These are phyloP conservation scores for Drepana arcuata DNA, from an alignment of 1,140 invertebrate species.

Conservation along the genomic window DNA sequence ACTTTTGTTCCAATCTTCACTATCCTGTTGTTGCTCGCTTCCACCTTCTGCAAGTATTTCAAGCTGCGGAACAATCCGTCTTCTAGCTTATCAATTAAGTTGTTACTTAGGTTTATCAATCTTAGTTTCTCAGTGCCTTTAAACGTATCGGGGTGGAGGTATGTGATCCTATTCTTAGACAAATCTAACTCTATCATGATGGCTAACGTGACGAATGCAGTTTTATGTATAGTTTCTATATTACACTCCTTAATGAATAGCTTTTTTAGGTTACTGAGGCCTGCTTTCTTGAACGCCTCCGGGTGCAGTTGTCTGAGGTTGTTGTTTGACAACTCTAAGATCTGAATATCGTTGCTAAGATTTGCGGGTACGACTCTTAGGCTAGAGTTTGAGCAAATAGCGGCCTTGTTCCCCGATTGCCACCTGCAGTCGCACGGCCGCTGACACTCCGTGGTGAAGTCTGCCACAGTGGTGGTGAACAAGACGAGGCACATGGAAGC, in stretches of 20 bases:
- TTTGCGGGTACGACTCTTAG: constrained; percentile 78
- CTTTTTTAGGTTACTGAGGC: constrained; percentile 86
- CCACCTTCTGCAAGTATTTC: constrained; percentile 82
- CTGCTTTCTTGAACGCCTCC: constrained; percentile 78
- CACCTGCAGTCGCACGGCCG: constrained; percentile 83
- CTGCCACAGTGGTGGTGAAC: constrained; percentile 37
- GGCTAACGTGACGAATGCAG: constrained; percentile 82
- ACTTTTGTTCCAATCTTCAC: constrained; percentile 77
- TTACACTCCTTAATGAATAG: constrained; percentile 81
- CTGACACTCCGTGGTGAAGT: constrained; percentile 67
- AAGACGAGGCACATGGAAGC: constrained; percentile 29
- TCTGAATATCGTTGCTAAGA: constrained; percentile 82
- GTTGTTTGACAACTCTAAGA: constrained; percentile 79
- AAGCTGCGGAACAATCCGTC: constrained; percentile 83
- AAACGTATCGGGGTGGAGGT: constrained; percentile 82
- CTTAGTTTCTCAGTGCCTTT: constrained; percentile 78
- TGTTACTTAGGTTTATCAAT: constrained; percentile 81
- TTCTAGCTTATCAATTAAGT: constrained; percentile 79
- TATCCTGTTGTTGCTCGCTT: constrained; percentile 83
- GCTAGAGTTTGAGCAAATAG: constrained; percentile 80
- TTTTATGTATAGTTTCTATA: constrained; percentile 78
- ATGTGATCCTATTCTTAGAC: constrained; percentile 81
- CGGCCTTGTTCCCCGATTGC: constrained; percentile 86
- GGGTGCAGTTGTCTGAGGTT: constrained; percentile 48
- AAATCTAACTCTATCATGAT: constrained; percentile 90